Conservation (phyloP, 2,888 invertebrate genomes). For the Drosophila multiciliata region DNA sequence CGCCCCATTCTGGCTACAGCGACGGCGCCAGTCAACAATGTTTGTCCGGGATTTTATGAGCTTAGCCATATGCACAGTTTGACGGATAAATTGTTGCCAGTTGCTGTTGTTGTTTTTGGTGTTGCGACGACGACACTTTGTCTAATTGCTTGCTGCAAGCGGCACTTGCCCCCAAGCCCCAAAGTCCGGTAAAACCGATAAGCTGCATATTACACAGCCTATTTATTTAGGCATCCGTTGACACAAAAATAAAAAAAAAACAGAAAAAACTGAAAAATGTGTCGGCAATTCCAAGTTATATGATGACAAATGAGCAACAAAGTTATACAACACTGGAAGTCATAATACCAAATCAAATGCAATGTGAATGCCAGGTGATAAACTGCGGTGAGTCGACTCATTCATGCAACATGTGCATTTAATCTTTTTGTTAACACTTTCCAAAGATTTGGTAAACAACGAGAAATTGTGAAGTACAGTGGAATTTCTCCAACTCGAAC, state of each 20-base stretch:
- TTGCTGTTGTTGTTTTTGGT: slow-evolving; percentile 16
- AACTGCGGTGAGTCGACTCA: slow-evolving; percentile 19
- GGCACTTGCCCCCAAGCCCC: slow-evolving; percentile 46
- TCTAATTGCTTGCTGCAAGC: slow-evolving; percentile 71
- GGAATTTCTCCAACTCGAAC: not conserved
- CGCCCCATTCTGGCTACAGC: slow-evolving; percentile 41
- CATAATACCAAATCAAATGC: slow-evolving; percentile 18
- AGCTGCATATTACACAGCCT: slow-evolving; percentile 45
- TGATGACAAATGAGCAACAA: slow-evolving; percentile 19
- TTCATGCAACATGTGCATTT: slow-evolving; percentile 11
- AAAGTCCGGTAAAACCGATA: slow-evolving; percentile 31
- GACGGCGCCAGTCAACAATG: slow-evolving; percentile 65
- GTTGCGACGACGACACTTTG: slow-evolving; percentile 66
- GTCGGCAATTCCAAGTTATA: slow-evolving; percentile 23
- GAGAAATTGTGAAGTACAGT: not conserved
- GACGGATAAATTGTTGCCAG: slow-evolving; percentile 35
- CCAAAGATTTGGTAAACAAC: not conserved
- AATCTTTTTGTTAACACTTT: not conserved
- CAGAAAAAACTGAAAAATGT: not conserved
- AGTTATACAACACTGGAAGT: slow-evolving; percentile 1
- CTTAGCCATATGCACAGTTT: slow-evolving; percentile 52
- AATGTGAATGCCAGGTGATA: slow-evolving; percentile 31
- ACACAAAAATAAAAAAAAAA: not conserved
- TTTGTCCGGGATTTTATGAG: slow-evolving; percentile 63
- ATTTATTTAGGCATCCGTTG: slow-evolving; percentile 12